These are phyloP conservation scores for Mormyrops boulengeri DNA, from an alignment of 2,797 vertebrate genomes.

Conservation along the genomic window DNA sequence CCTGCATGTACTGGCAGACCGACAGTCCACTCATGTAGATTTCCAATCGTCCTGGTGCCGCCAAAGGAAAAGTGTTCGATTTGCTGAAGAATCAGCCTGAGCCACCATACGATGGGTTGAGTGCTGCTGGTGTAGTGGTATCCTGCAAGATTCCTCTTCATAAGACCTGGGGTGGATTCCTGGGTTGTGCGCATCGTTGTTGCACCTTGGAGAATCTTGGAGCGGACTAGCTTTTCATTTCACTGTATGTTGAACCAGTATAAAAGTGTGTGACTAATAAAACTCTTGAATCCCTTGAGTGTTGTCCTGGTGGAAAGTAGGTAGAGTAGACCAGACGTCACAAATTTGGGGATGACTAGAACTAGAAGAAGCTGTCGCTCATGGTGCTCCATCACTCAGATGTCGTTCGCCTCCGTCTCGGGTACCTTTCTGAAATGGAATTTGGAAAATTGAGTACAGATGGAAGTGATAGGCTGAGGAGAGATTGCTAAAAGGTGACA, in stretches of 20 bases:
- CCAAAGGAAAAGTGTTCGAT: background rate
- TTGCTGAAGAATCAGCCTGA: background rate
- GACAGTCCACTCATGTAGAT: background rate
- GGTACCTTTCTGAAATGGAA: background rate
- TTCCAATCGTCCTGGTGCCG: background rate
- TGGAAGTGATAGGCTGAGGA: background rate
- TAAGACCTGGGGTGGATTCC: conserved; percentile 98
- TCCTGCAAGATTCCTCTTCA: conserved; percentile 99
- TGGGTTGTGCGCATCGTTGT: conserved; percentile 56
- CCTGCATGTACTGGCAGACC: background rate
- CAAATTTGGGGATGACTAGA: background rate
- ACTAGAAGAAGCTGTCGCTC: background rate
- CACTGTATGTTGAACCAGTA: background rate
- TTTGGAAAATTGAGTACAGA: background rate
- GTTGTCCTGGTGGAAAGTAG: background rate
- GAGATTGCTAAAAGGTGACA: background rate
- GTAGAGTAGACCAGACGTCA: background rate
- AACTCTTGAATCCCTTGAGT: background rate
- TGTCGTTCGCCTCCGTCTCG: background rate
- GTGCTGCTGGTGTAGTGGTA: conserved; percentile 88
- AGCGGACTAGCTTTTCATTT: background rate
- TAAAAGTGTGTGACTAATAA: background rate
- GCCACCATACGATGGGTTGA: background rate
- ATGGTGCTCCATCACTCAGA: background rate
- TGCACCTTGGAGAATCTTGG: background rate